Base-by-base conservation (phyloP, 2,888 invertebrate species). In the Drosophila anceps region DNA sequence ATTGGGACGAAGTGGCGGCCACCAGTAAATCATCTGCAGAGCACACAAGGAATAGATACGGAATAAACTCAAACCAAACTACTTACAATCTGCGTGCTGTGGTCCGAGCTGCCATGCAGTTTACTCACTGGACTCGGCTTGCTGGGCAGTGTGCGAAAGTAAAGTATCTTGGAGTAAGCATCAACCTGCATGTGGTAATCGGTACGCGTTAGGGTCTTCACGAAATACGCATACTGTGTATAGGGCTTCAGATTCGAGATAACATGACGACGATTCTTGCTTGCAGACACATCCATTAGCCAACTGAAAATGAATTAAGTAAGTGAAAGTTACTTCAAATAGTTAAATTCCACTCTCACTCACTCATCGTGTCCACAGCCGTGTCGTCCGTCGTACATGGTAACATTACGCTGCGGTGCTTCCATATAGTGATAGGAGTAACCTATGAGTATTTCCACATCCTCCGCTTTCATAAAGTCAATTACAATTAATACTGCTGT, bases 221-320 rank as follows among this genome's bases (percentile, higher is more conserved):
- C 97, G 92, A 98, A 99, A 78, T 96, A 96, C 0, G 98, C 99
- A 93, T 99, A 99, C 81, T 96, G 96, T 0, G 98, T 98, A 93
- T 95, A 97, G 0, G 98, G 97, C 82, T 96, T 96, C n/a, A 98
- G 94, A 67, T 95, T 94, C 2, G 95, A 93, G 39, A 98, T 91
- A 12, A 95, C 93, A 81, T 95, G 94, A 82, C 94, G 94, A 24
- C 94, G 92, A 20, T 94, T 94, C 91, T 75, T 88, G 33, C 55
- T 79, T 0, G 78, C 33, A 4, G 87, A 73, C 5, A 91, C 69
- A 46, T 95, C 94, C 46, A 96, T 95, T 76, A 94, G 94, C 97
- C 97, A 97, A 54, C 96, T 96, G 90, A 13, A 55, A 59, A 2
- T 10, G 3, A 24, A 18, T 27, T 5, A 15, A 2, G 8, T 15